Evolutionary conservation across 2,888 invertebrate genomes (phyloP).

Genomic region (Dinocampus coccinellae): DNA sequence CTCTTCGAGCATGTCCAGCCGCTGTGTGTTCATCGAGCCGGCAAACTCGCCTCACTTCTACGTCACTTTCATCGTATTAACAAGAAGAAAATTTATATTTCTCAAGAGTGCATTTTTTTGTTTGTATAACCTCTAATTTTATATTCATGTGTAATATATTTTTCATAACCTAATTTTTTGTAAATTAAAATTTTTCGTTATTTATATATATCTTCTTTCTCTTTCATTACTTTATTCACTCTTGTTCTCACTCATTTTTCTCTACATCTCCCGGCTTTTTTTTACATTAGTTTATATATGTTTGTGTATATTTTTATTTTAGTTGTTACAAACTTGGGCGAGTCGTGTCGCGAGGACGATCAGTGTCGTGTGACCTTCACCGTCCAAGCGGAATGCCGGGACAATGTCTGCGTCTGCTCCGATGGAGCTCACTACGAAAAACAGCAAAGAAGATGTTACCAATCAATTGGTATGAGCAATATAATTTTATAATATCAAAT

Average conservation of each 20-base stretch:
- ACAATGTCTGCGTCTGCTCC: conserved; percentile 62
- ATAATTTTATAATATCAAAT: neutral
- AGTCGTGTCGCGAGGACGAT: conserved; percentile 61
- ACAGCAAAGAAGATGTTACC: conserved; percentile 60
- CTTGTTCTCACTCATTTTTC: neutral
- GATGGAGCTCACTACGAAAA: conserved; percentile 62
- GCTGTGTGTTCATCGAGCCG: conserved; percentile 44
- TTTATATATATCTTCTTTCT: too few species aligned
- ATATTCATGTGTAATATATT: neutral
- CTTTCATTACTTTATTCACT: neutral
- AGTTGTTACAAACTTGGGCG: conserved; percentile 61
- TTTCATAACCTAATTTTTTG: neutral
- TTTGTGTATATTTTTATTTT: conserved; percentile 37
- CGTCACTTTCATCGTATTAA: neutral
- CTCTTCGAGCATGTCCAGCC: conserved; percentile 43
- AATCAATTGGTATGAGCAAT: conserved; percentile 59
- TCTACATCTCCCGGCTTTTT: neutral
- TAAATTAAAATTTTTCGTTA: too few species aligned
- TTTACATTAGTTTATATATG: conserved; percentile 1
- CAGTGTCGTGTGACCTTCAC: conserved; percentile 66
- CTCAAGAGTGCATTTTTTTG: neutral
- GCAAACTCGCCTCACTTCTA: conserved; percentile 25
- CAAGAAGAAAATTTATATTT: neutral
- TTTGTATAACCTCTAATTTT: neutral
- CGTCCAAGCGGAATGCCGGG: conserved; percentile 62